A percentile compares a stretch with the other conserved stretches of the same genome.
Conservation (phyloP, 2,888 invertebrate genomes). For the Lepidonotus clava region DNA sequence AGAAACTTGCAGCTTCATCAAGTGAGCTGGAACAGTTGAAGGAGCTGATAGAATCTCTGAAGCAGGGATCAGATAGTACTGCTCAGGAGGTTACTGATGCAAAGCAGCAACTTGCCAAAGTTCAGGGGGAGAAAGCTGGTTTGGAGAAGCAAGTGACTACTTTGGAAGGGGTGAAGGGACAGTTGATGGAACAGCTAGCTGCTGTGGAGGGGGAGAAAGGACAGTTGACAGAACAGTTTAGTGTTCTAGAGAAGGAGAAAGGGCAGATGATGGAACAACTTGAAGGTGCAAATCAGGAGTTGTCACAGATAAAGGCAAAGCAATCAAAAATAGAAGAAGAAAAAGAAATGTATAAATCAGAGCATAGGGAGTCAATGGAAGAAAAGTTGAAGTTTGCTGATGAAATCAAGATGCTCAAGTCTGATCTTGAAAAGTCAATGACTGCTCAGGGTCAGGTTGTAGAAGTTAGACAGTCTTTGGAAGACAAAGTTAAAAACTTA, state of each 20-base stretch:
- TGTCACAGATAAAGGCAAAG: background rate
- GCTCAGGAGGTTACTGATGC: slow-evolving; percentile 36
- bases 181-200: slow-evolving; percentile 10
- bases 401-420: too few species aligned
- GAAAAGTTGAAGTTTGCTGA: background rate
- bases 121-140: background rate
- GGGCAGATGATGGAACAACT: slow-evolving; percentile 13
- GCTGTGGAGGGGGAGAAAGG: too few species aligned
- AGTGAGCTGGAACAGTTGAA: slow-evolving; percentile 41
- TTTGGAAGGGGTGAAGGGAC: background rate
- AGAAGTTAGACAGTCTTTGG: background rate
- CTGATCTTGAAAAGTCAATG: background rate
- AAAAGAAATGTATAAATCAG: background rate
- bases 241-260: background rate
- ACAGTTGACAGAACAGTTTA: too few species aligned
- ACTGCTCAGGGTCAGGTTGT: background rate
- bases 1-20: background rate
- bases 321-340: background rate
- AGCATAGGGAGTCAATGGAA: slow-evolving; percentile 4
- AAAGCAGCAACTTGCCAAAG: slow-evolving; percentile 35
- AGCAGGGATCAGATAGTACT: slow-evolving; percentile 41
- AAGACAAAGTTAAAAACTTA: slow-evolving; percentile 20
- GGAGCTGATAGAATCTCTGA: slow-evolving; percentile 43
- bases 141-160: background rate
- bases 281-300: background rate